Conservation (phyloP, 1,140 invertebrate genomes). For the Lasioglossum albipes region DNA sequence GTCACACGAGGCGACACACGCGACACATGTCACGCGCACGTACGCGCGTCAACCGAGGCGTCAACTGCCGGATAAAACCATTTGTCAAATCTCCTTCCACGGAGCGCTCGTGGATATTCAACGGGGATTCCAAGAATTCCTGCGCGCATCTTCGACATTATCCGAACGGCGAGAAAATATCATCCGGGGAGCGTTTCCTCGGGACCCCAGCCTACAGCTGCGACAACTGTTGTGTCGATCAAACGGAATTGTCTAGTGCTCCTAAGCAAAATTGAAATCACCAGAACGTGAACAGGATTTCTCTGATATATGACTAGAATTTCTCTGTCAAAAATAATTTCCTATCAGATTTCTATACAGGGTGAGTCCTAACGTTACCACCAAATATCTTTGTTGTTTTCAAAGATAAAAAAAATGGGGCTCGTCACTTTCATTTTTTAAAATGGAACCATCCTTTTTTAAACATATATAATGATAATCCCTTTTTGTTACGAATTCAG, state of each 20-base stretch:
- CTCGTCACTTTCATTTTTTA: too few species aligned
- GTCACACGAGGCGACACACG: slow-evolving; percentile 56
- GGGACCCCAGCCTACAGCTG: not conserved
- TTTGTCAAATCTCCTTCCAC: slow-evolving; percentile 63
- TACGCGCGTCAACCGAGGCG: slow-evolving; percentile 50
- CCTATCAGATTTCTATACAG: too few species aligned
- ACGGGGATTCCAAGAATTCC: slow-evolving; percentile 35
- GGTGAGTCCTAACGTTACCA: too few species aligned
- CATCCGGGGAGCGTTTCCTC: not conserved
- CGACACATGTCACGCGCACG: slow-evolving; percentile 64
- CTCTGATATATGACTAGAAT: too few species aligned
- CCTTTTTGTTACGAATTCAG: too few species aligned
- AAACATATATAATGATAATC: too few species aligned
- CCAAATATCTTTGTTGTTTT: too few species aligned
- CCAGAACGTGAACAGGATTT: too few species aligned
- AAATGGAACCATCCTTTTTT: too few species aligned
- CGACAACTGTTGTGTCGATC: not conserved
- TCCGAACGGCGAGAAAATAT: slow-evolving; percentile 3
- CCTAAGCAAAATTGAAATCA: not conserved
- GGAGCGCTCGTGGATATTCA: slow-evolving; percentile 11
- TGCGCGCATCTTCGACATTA: not conserved
- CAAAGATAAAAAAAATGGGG: too few species aligned
- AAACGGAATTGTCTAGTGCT: not conserved
- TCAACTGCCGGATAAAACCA: slow-evolving; percentile 65
- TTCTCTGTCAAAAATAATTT: too few species aligned